Evolutionary conservation across 2,888 invertebrate species (phyloP), one percentile per base, ranked within the genome.

Genomic region (Chrysolina americana): DNA sequence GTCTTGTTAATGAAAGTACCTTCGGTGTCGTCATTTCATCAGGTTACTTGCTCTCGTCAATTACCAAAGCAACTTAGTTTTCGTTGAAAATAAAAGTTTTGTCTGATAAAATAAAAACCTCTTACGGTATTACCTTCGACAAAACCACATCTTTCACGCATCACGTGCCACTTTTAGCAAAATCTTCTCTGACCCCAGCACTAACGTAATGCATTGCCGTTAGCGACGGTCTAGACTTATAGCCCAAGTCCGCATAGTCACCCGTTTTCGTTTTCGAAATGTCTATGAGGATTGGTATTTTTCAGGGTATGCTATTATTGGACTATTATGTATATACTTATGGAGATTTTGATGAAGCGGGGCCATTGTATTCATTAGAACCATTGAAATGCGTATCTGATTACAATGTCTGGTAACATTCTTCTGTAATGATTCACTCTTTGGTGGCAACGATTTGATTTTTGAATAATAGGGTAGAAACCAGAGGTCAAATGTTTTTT

Each of bases 171-270:
- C 62, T 70, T 59, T 65, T 2, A 23, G 9, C 10, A 50, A 48
- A 53, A 5, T 53, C 11, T 11, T 53, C 53, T n/a, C 48, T 70
- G 70, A 66, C 68, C 64, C 70, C 70, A 19, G 63, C 41, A 74
- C 74, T 80, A 78, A 78, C 76, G 75, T 75, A 76, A 75, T 77
- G 71, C 71, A 74, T 79, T 50, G 79, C 81, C 80, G 78, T 80
- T 73, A 81, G 81, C 81, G 79, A 75, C 72, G 76, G 80, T 81
- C 81, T 81, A 81, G 81, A 81, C 81, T 72, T 81, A 77, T 80
- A 80, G 80, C 80, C 81, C 78, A 79, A 81, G 71, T 77, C 81
- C 78, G 66, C 68, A 68, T 76, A 78, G 82, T 70, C 69, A 66
- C 59, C 41, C 65, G 53, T 23, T 65, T 56, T 68, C 56, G 21